A percentile compares a stretch with the other conserved stretches of the same genome.
phyloP scores from a whole-genome alignment of 1,140 invertebrate genomes.

The Apis laboriosa region DNA sequence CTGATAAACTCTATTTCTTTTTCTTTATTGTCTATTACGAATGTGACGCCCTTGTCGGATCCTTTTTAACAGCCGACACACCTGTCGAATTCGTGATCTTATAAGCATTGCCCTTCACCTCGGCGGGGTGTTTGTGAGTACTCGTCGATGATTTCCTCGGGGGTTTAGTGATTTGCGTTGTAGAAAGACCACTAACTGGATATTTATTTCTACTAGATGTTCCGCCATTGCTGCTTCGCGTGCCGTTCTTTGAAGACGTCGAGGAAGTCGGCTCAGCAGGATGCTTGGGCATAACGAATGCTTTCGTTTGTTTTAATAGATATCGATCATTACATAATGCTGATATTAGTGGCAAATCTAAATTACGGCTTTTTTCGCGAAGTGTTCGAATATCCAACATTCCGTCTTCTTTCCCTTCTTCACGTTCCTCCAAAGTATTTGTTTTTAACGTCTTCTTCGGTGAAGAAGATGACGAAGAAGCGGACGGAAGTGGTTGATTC shows the following conservation, averaged over 20 bases:
- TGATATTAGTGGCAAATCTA: constrained; percentile 93
- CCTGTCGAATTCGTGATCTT: constrained; percentile 57
- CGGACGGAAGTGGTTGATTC: constrained; percentile 76
- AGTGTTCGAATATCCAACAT: constrained; percentile 90
- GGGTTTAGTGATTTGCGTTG: constrained; percentile 82
- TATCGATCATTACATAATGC: constrained; percentile 94
- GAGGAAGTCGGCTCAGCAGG: constrained; percentile 72
- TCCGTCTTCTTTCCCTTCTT: constrained; percentile 73
- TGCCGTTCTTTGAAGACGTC: constrained; percentile 74
- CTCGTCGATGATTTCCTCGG: constrained; percentile 81
- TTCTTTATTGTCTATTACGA: constrained; percentile 60
- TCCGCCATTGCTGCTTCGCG: constrained; percentile 75
- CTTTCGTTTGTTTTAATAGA: constrained; percentile 91
- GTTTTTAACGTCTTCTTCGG: constrained; percentile 49
- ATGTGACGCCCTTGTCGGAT: constrained; percentile 72
- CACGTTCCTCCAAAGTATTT: constrained; percentile 49
- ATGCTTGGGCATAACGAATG: constrained; percentile 88
- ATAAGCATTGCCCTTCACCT: constrained; percentile 71
- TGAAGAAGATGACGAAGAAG: constrained; percentile 53
- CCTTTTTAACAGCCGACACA: constrained; percentile 69
- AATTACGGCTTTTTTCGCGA: constrained; percentile 91
- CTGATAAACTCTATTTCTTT: background rate
- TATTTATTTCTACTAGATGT: constrained; percentile 81
- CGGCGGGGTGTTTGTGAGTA: constrained; percentile 83
- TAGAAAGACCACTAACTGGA: constrained; percentile 84